A percentile compares a stretch with the other conserved stretches of the same genome.
Evolutionary conservation across 2,113 vertebrate species (phyloP).

Genomic region (Entomyzon cyanotis): DNA sequence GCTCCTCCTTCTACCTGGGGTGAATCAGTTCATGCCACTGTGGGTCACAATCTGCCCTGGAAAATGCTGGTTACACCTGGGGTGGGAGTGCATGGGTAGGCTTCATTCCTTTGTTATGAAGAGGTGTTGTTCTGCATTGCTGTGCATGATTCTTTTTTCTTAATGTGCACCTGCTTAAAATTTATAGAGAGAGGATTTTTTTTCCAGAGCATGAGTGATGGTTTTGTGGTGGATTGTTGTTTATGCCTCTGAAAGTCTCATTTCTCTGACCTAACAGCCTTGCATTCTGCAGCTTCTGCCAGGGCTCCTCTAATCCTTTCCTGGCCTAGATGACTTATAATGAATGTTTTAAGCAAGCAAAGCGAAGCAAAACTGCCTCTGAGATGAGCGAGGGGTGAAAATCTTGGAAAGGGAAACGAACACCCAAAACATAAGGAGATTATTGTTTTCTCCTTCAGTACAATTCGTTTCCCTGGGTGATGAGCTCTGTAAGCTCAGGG

Average conservation of each 20-base stretch:
- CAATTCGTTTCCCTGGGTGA: constrained; percentile 34
- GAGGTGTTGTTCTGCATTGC: not conserved
- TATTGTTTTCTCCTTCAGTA: constrained; percentile 56
- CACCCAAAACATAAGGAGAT: constrained; percentile 52
- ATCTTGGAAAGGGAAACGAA: constrained; percentile 36
- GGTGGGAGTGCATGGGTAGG: not conserved
- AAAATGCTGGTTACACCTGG: not conserved
- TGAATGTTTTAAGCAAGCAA: constrained; percentile 49
- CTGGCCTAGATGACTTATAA: constrained; percentile 53
- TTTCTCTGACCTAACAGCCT: constrained; percentile 12
- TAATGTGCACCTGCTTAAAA: not conserved
- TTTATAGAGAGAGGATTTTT: not conserved
- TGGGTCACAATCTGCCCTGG: not conserved
- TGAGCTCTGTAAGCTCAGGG: constrained; percentile 16
- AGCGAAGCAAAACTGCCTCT: constrained; percentile 1
- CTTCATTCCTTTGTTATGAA: not conserved
- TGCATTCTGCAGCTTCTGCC: constrained; percentile 25
- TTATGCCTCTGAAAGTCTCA: constrained; percentile 19
- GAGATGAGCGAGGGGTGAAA: constrained; percentile 48
- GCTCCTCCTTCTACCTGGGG: not conserved
- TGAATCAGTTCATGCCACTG: not conserved
- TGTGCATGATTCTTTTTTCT: not conserved
- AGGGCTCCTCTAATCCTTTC: constrained; percentile 50
- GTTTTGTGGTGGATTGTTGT: not conserved
- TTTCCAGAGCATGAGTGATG: not conserved